Evolutionary conservation across 2,888 invertebrate species (phyloP).

Genomic region (Kuschelorhynchus macadamiae): DNA sequence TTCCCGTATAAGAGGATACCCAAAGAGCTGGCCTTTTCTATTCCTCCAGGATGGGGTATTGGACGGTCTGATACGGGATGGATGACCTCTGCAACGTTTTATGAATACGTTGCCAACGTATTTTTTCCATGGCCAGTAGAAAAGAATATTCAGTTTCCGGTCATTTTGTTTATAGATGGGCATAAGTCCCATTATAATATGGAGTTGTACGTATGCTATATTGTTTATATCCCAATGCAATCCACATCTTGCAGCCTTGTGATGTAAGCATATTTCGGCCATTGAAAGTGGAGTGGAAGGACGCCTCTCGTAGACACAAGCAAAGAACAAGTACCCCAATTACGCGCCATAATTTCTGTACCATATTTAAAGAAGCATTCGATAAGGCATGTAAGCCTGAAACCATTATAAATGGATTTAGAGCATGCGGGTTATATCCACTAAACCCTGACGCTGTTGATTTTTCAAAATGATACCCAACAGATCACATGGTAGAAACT

Average conservation of each 20-base stretch:
- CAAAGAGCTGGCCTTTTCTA: slow-evolving; percentile 47
- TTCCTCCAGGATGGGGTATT: slow-evolving; percentile 50
- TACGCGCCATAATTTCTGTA: slow-evolving; percentile 26
- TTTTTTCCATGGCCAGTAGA: slow-evolving; percentile 63
- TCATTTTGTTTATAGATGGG: slow-evolving; percentile 66
- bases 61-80: slow-evolving; percentile 61
- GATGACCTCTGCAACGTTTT: slow-evolving; percentile 66
- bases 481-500: too few relatives aligned
- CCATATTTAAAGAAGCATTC: slow-evolving; percentile 20
- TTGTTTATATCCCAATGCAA: slow-evolving; percentile 64
- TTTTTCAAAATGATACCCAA: too few relatives aligned
- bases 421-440: slow-evolving; percentile 22
- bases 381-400: slow-evolving; percentile 20
- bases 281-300: slow-evolving; percentile 59
- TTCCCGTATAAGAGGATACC: slow-evolving; percentile 51
- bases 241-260: slow-evolving; percentile 64
- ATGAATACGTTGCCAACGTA: slow-evolving; percentile 63
- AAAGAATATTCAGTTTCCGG: slow-evolving; percentile 60
- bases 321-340: slow-evolving; percentile 19
- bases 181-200: slow-evolving; percentile 63
- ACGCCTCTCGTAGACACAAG: slow-evolving; percentile 29
- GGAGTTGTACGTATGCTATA: slow-evolving; percentile 61
- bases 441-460: slow-evolving; percentile 8
- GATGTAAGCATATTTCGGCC: slow-evolving; percentile 64
- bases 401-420: slow-evolving; percentile 24